Percentiles rank a stretch among this genome's conserved stretches.
phyloP scores from a whole-genome alignment of 2,113 vertebrate genomes.

The Orycteropus afer region DNA sequence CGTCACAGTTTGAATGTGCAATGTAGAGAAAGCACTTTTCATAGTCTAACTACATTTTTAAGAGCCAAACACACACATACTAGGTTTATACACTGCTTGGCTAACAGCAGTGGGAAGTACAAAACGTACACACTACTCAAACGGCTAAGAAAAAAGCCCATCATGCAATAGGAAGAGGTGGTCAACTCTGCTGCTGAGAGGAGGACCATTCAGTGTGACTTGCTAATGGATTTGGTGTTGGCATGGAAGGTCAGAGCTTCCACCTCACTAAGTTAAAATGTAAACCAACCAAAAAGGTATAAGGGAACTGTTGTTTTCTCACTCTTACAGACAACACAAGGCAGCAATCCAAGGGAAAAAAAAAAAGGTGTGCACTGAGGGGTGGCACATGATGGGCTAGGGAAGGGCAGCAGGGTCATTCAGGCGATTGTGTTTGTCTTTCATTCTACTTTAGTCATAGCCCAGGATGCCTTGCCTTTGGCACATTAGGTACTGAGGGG shows the following conservation, averaged over 20 bases:
- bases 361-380: conserved; percentile 5
- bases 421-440: conserved; percentile 19
- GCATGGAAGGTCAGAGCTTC: conserved; percentile 64
- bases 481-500: conserved; percentile 77
- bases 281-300: conserved; percentile 76
- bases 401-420: background rate
- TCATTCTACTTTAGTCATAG: conserved; percentile 3
- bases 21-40: conserved; percentile 37
- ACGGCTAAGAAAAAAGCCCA: conserved; percentile 30
- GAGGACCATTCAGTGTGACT: background rate
- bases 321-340: conserved; percentile 20
- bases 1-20: conserved; percentile 1
- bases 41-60: conserved; percentile 39
- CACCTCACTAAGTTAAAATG: conserved; percentile 69
- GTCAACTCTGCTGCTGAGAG: conserved; percentile 59
- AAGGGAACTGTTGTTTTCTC: conserved; percentile 73
- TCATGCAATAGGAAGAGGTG: conserved; percentile 67
- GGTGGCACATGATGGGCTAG: background rate
- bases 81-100: conserved; percentile 33
- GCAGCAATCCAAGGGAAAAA: background rate
- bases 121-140: conserved; percentile 60
- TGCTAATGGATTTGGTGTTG: conserved; percentile 14
- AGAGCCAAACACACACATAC: conserved; percentile 54
- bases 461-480: conserved; percentile 56
- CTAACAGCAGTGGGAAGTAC: conserved; percentile 75